Base-by-base conservation (phyloP, 1,140 invertebrate species). In the Cotesia vestalis region DNA sequence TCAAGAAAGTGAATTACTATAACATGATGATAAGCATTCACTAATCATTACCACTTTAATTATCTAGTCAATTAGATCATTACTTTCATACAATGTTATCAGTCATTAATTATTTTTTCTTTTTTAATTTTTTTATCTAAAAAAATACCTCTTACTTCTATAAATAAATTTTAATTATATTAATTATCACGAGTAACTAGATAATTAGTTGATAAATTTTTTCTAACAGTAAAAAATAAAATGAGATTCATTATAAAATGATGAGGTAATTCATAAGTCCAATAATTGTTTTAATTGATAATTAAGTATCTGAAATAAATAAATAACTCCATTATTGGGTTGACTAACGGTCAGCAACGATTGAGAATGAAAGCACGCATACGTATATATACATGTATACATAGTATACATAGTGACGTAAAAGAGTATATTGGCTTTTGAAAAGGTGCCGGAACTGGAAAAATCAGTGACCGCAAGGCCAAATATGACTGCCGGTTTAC, bases 261-360 rank as follows among this genome's bases (percentile, higher is more conserved):
- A 46, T 46, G 6, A 46, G 11, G 6, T 9, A 46, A 11, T 59
- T 20, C 4, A 59, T 59, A 11, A 59, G 17, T 59, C 6, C 4
- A 20, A 11, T 27, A 59, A 59, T 59, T 20, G 27, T 20, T 20
- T 8, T 17, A 17, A 20, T 59, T 20, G 27, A 59, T 20, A 59
- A 46, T 46, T 46, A 46, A 9, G 2, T 46, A 46, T 46, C 27
- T 59, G 4, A 69, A 38, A 35, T 57, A 60, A 38, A 62, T 57
- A 60, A 38, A 62, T 69, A 62, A 66, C 51, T 46, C 59, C 61
- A 76, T 72, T 73, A 74, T 66, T 73, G 72, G 75, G 77, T 80
- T 81, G 75, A 75, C 77, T 83, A 82, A 82, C 81, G 81, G 81
- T 82, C 71, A 73, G 74, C 46, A 72, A 78, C 73, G 69, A 78